These are phyloP conservation scores for Omphaloscelis lunosa DNA, from an alignment of 2,888 invertebrate species.

Conservation along the genomic window DNA sequence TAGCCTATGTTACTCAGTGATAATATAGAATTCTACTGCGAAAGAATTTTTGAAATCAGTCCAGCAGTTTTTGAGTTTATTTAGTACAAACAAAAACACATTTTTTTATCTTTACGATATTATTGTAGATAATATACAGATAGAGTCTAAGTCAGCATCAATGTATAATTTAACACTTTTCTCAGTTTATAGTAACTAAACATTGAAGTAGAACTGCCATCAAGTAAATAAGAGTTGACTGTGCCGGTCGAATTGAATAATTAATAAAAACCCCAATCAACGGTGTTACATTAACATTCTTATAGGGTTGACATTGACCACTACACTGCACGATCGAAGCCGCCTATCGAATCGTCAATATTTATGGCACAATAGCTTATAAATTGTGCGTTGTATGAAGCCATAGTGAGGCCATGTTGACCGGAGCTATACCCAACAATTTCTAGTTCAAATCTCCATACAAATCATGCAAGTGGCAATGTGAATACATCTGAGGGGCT, in stretches of 20 bases:
- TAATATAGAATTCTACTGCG: too few relatives aligned
- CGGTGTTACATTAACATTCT: too few relatives aligned
- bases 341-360: not conserved
- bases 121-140: too few relatives aligned
- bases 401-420: conserved; percentile 33
- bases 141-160: too few relatives aligned
- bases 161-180: too few relatives aligned
- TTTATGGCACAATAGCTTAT: not conserved
- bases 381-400: conserved; percentile 9
- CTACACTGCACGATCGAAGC: not conserved
- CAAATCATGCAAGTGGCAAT: conserved; percentile 53
- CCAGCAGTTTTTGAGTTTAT: too few relatives aligned
- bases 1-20: too few relatives aligned
- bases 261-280: not conserved
- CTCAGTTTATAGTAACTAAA: not conserved
- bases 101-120: too few relatives aligned
- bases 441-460: conserved; percentile 56
- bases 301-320: not conserved
- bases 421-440: conserved; percentile 26
- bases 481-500: conserved; percentile 60
- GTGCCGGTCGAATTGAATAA: not conserved
- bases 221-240: not conserved
- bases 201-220: not conserved
- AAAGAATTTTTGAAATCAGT: too few relatives aligned
- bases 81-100: too few relatives aligned